phyloP scores from a whole-genome alignment of 2,113 vertebrate species.

The Tinamus guttatus region DNA sequence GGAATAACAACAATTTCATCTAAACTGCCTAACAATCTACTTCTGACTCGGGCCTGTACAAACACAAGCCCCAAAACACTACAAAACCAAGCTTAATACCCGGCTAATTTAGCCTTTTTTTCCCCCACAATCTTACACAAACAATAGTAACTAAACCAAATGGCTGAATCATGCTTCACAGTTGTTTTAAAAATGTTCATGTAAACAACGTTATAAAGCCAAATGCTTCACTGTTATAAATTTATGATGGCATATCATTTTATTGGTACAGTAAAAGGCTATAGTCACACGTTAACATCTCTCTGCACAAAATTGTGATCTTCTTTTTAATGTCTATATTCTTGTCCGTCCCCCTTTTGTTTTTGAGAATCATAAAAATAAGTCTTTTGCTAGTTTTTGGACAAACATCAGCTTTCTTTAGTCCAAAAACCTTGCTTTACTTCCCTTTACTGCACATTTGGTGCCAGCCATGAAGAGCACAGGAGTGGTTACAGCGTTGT shows the following conservation, averaged over 20 bases:
- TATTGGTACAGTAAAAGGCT: constrained; percentile 31
- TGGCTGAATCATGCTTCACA: not conserved
- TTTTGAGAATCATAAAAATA: not conserved
- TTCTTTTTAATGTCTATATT: not conserved
- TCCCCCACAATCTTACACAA: not conserved
- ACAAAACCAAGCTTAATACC: not conserved
- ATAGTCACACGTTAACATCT: not conserved
- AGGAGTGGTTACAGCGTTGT: not conserved
- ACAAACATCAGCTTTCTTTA: not conserved
- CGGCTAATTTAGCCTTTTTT: not conserved
- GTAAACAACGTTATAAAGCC: constrained; percentile 1
- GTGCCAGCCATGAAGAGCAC: not conserved
- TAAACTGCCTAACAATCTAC: not conserved
- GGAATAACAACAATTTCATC: not conserved
- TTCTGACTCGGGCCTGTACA: not conserved
- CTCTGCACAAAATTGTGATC: not conserved
- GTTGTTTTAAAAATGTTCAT: not conserved
- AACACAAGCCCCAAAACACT: not conserved
- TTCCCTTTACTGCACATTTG: not conserved
- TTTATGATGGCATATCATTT: not conserved
- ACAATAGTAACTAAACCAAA: not conserved
- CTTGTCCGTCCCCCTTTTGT: not conserved
- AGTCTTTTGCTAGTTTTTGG: not conserved
- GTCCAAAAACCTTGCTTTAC: not conserved
- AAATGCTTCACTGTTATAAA: constrained; percentile 11